A percentile compares a stretch with the other conserved stretches of the same genome.
These are phyloP conservation scores for Geotrypetes seraphini DNA, from an alignment of 2,797 vertebrate species.

Conservation along the genomic window DNA sequence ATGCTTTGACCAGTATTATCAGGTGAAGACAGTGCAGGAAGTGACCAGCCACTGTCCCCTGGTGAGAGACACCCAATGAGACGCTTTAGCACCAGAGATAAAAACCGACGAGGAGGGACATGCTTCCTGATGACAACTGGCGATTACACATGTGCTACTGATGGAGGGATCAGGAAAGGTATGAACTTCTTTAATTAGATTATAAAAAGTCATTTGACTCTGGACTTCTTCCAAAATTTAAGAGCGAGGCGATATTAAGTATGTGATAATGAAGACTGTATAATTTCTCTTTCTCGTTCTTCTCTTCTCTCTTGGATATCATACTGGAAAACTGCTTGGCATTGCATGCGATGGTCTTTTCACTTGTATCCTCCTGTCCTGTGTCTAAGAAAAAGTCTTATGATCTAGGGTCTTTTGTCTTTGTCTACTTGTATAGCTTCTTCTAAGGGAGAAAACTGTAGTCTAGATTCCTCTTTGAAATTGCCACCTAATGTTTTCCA, in stretches of 20 bases:
- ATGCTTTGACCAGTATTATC: constrained; percentile 76
- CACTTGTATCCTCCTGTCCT: no score
- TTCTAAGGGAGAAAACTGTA: constrained; percentile 11
- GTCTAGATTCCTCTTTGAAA: constrained; percentile 16
- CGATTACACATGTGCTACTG: constrained; percentile 84
- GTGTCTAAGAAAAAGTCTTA: no score
- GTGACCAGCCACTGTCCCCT: constrained; percentile 84
- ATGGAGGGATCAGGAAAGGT: constrained; percentile 88
- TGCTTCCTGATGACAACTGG: constrained; percentile 91
- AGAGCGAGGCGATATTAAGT: constrained; percentile 23
- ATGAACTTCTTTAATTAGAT: constrained; percentile 53
- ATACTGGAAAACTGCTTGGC: constrained; percentile 23
- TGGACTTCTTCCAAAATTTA: constrained; percentile 28
- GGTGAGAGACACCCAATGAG: constrained; percentile 83
- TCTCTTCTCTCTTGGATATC: constrained; percentile 19
- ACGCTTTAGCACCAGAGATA: constrained; percentile 83
- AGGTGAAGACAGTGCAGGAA: constrained; percentile 88
- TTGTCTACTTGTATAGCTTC: constrained; percentile 26
- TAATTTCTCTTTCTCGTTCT: constrained; percentile 14
- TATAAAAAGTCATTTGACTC: constrained; percentile 29
- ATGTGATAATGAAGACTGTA: constrained; percentile 35
- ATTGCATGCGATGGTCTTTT: constrained; percentile 23
- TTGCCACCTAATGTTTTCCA: constrained; percentile 9
- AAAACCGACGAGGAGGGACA: constrained; percentile 76
- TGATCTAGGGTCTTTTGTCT: no score